Evolutionary conservation across 2,113 vertebrate genomes (phyloP).

Genomic region (Nothoprocta perdicaria): DNA sequence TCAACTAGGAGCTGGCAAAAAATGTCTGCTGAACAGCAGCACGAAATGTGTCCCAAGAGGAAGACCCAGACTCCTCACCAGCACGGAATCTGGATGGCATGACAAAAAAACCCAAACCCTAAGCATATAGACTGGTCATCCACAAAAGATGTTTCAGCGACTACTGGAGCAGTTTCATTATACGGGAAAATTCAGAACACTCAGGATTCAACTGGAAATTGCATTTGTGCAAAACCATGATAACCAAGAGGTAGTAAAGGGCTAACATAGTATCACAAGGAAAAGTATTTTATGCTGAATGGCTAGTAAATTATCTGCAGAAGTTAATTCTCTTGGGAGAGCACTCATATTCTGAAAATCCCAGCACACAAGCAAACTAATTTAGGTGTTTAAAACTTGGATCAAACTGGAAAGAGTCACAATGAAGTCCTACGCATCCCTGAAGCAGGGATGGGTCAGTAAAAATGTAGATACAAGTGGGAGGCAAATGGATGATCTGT

Average conservation of each 20-base stretch:
- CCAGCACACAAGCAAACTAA: neutral
- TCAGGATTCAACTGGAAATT: neutral
- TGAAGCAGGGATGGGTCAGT: neutral
- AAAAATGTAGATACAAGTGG: neutral
- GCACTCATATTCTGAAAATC: neutral
- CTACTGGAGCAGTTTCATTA: neutral
- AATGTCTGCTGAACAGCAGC: neutral
- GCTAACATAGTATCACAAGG: neutral
- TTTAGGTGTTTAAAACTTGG: neutral
- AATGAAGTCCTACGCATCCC: neutral
- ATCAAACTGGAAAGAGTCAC: neutral
- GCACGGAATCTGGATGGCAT: neutral
- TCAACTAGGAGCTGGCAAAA: neutral
- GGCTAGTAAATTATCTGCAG: neutral
- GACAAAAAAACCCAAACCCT: neutral
- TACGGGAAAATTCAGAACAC: neutral
- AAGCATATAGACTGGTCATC: neutral
- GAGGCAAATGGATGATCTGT: neutral
- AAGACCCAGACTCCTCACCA: neutral
- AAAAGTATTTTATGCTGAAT: neutral
- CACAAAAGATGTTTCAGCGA: neutral
- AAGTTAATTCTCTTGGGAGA: constrained; percentile 12
- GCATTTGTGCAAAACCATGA: neutral
- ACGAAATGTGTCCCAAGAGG: neutral
- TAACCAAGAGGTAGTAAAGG: neutral